Evolutionary conservation across 2,113 vertebrate species (phyloP).

Genomic region (Sapajus apella): DNA sequence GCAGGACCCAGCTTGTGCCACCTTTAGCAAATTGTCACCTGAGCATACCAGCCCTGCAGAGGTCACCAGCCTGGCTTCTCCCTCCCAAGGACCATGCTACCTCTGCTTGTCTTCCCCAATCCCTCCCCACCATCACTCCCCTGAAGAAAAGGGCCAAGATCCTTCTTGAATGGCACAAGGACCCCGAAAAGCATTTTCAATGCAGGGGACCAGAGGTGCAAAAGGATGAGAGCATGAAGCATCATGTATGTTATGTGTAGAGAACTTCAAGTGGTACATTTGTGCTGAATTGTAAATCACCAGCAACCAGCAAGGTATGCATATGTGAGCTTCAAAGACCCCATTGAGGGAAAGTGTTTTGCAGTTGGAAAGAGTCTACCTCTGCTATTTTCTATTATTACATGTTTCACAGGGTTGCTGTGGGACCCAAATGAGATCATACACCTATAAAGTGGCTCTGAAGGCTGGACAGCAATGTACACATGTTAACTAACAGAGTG

Average conservation of each 20-base stretch:
- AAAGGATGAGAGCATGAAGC: not conserved
- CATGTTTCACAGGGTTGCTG: not conserved
- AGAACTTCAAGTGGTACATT: not conserved
- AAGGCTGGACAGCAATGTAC: not conserved
- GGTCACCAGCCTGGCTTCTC: not conserved
- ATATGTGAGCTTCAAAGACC: not conserved
- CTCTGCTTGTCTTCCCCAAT: not conserved
- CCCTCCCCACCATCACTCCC: rapidly evolving
- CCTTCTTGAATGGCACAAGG: not conserved
- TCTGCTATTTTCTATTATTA: not conserved
- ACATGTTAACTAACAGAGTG: not conserved
- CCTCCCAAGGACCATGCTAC: not conserved
- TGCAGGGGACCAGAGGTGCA: not conserved
- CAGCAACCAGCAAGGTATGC: too few relatives aligned
- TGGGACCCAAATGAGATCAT: not conserved
- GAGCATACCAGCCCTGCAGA: not conserved
- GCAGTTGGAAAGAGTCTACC: not conserved
- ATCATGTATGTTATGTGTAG: not conserved
- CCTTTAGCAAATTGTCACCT: not conserved
- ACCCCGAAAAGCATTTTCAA: not conserved
- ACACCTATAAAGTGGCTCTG: not conserved
- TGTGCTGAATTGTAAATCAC: not conserved
- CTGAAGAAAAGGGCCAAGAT: not conserved
- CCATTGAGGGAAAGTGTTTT: not conserved
- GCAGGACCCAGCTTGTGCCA: not conserved